Evolutionary conservation across 2,113 vertebrate species (phyloP).

Genomic region (Chaenocephalus aceratus): DNA sequence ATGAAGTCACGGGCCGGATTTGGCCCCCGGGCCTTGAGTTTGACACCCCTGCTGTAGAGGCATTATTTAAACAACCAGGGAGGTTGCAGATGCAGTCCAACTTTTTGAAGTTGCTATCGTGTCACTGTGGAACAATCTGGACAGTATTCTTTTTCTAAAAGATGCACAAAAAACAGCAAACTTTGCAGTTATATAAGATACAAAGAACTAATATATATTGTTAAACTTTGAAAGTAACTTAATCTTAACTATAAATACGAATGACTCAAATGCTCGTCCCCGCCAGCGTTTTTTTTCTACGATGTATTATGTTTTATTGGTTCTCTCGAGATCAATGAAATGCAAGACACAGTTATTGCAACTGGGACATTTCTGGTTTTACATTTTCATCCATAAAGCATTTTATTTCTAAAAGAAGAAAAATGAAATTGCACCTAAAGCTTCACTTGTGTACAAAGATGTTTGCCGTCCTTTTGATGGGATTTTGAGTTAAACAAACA

Average conservation of each 20-base stretch:
- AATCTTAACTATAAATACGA: background rate
- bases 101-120: background rate
- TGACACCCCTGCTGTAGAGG: too few species aligned
- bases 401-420: background rate
- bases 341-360: constrained; percentile 8
- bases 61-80: too few species aligned
- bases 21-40: too few species aligned
- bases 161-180: background rate
- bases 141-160: too few species aligned
- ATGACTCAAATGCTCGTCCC: background rate
- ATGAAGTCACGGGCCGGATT: too few species aligned
- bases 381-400: constrained; percentile 11
- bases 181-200: background rate
- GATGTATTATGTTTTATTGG: background rate
- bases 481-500: background rate
- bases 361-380: background rate
- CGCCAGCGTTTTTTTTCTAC: background rate
- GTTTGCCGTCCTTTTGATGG: background rate
- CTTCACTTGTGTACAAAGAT: background rate
- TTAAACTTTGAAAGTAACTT: background rate
- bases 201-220: background rate
- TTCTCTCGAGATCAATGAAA: constrained; percentile 33
- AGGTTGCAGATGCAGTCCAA: too few species aligned
- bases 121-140: too few species aligned
- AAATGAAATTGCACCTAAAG: background rate